Evolutionary conservation across 2,797 vertebrate species (phyloP).

Genomic region (Xenopus petersii): DNA sequence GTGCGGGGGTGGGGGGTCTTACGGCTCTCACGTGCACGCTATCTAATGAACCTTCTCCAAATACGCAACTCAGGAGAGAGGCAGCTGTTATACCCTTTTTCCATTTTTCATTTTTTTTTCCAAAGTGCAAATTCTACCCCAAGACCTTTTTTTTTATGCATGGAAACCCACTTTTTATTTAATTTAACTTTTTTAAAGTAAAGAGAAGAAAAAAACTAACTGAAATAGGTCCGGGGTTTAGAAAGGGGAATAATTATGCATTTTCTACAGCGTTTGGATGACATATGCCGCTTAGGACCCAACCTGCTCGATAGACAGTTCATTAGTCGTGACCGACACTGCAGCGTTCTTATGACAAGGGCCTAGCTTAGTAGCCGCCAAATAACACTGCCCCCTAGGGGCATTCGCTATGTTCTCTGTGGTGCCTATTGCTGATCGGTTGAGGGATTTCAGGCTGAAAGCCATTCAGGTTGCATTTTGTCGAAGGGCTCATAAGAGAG

Average conservation of each 20-base stretch:
- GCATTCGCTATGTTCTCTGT: constrained; percentile 14
- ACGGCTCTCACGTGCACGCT: constrained; percentile 12
- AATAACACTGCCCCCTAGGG: constrained; percentile 51
- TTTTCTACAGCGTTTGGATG: background rate
- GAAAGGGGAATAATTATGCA: constrained; percentile 17
- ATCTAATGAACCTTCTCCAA: constrained; percentile 17
- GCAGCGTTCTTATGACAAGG: background rate
- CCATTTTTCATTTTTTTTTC: background rate
- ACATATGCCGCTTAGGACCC: background rate
- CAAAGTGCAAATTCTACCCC: constrained; percentile 56
- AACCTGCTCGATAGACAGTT: background rate
- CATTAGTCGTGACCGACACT: background rate
- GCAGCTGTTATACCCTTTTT: constrained; percentile 6
- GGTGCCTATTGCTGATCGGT: constrained; percentile 48
- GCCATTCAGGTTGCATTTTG: constrained; percentile 72
- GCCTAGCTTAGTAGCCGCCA: background rate
- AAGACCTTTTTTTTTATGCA: constrained; percentile 63
- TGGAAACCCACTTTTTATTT: constrained; percentile 66
- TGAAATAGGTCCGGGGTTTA: constrained; percentile 54
- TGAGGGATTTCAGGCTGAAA: constrained; percentile 63
- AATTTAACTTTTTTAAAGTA: constrained; percentile 53
- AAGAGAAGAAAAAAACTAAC: background rate
- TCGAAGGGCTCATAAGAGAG: constrained; percentile 59
- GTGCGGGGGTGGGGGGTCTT: constrained; percentile 61
- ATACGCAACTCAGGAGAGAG: constrained; percentile 49